phyloP scores from a whole-genome alignment of 1,140 invertebrate species.

The Drosophila teissieri region DNA sequence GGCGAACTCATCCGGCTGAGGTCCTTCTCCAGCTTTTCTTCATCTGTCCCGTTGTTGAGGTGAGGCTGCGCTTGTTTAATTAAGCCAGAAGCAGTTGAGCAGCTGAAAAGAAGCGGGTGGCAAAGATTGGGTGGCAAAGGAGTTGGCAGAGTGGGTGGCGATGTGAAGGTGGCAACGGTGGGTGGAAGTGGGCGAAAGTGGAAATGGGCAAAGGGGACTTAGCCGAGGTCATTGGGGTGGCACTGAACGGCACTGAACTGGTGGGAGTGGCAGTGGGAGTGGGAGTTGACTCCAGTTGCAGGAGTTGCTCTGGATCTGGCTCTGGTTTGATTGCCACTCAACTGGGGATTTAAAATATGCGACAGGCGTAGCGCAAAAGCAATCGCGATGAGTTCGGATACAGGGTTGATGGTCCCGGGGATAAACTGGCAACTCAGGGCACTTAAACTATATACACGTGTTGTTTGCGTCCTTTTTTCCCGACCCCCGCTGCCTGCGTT shows the following conservation, averaged over 20 bases:
- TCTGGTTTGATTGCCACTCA: slow-evolving; percentile 78
- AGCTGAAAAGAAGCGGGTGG: slow-evolving; percentile 24
- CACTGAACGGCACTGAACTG: slow-evolving; percentile 13
- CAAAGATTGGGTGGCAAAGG: not conserved
- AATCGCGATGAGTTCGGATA: slow-evolving; percentile 59
- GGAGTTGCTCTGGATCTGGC: slow-evolving; percentile 37
- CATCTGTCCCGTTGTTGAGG: slow-evolving; percentile 60
- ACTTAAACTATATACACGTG: slow-evolving; percentile 69
- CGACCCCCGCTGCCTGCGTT: not conserved
- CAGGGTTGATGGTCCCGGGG: slow-evolving; percentile 12
- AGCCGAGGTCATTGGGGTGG: slow-evolving; percentile 55
- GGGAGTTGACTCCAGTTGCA: slow-evolving; percentile 17
- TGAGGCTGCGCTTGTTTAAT: slow-evolving; percentile 76
- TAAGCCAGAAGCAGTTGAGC: slow-evolving; percentile 57
- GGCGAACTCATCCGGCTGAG: slow-evolving; percentile 47
- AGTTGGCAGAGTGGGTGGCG: slow-evolving; percentile 10
- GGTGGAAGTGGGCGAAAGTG: not conserved
- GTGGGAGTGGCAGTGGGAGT: slow-evolving; percentile 1
- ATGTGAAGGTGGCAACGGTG: not conserved
- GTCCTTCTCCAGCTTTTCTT: slow-evolving; percentile 2
- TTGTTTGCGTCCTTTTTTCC: slow-evolving; percentile 46
- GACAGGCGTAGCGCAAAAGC: slow-evolving; percentile 71
- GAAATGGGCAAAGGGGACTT: not conserved
- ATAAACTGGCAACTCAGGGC: slow-evolving; percentile 50
- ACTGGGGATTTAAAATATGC: slow-evolving; percentile 82